These are phyloP conservation scores for Drosophila mayri DNA, from an alignment of 1,140 invertebrate species.

Conservation along the genomic window DNA sequence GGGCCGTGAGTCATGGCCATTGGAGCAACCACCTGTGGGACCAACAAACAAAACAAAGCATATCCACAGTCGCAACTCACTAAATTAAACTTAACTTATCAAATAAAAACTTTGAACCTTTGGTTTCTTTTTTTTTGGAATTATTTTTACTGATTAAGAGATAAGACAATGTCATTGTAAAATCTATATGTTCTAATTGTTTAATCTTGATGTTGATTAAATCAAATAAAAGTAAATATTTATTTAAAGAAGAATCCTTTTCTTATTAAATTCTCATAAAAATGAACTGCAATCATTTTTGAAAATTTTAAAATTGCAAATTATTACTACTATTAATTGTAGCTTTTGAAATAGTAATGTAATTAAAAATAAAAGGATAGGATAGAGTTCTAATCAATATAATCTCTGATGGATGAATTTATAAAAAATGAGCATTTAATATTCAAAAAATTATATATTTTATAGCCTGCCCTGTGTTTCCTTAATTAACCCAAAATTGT, in stretches of 20 bases:
- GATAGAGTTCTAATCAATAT: neutral
- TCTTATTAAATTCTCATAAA: too few relatives aligned
- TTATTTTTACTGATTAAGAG: neutral
- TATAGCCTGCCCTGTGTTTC: too few relatives aligned
- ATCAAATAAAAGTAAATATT: neutral
- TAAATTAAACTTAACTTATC: neutral
- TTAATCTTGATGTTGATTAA: neutral
- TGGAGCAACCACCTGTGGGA: constrained; percentile 57
- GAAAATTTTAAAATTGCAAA: too few relatives aligned
- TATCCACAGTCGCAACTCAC: constrained; percentile 11
- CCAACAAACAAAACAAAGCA: constrained; percentile 41
- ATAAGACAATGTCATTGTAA: neutral
- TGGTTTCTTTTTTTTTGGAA: neutral
- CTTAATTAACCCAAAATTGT: neutral
- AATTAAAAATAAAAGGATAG: neutral
- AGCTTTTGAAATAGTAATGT: too few relatives aligned
- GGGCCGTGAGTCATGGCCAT: constrained; percentile 47
- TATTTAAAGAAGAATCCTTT: too few relatives aligned
- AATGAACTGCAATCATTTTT: too few relatives aligned
- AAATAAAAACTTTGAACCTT: neutral
- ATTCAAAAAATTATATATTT: neutral
- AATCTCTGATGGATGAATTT: neutral
- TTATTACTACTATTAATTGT: too few relatives aligned
- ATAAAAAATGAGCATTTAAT: too few relatives aligned
- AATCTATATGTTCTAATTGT: neutral